Base-by-base conservation (phyloP, 2,797 vertebrate species). In the Phataginus tricuspis region DNA sequence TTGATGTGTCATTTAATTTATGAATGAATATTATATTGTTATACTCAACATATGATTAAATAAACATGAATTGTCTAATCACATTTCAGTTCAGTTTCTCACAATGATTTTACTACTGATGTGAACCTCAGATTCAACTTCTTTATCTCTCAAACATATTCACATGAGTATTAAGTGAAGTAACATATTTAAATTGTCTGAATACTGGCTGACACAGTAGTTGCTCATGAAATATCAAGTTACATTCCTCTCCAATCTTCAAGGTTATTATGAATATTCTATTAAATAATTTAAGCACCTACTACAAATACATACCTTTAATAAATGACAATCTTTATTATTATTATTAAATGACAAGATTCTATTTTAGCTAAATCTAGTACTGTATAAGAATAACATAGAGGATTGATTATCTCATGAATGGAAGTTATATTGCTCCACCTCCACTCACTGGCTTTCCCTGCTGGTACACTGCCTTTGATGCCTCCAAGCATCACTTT, bases 121-220 rank as follows among this genome's bases (percentile, higher is more conserved):
- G 18, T 72, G 39, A 86, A 34, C 34, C 64, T 94, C 29, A 86
- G n/a, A 90, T 86, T 86, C 31, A 78, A 85, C 92, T 91, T 66
- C 11, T 16, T 51, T 74, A 69, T 79, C 37, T 64, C 31, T 45
- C 55, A 95, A 64, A 72, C 27, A 74, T 42, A 78, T 39, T 51
- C 63, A 75, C 39, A 29, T 27, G 21, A 49, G 5, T 25, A 42
- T 85, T 89, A 85, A 79, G 23, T 78, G 4, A 72, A 92, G 3
- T 68, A 80, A 59, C 4, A 57, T 63, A 37, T 82, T 77, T 80
- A 94, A 96, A 61, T 18, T 59, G 27, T 14, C 12, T 31, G 10
- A 82, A 61, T 64, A 64, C 4, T 77, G 29, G 53, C 5, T 14
- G 12, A 86, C 19, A 75, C 6, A 90, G 13, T 37, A 79, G 23